Evolutionary conservation across 2,888 invertebrate species (phyloP).

Genomic region (Yponomeuta sedellus): DNA sequence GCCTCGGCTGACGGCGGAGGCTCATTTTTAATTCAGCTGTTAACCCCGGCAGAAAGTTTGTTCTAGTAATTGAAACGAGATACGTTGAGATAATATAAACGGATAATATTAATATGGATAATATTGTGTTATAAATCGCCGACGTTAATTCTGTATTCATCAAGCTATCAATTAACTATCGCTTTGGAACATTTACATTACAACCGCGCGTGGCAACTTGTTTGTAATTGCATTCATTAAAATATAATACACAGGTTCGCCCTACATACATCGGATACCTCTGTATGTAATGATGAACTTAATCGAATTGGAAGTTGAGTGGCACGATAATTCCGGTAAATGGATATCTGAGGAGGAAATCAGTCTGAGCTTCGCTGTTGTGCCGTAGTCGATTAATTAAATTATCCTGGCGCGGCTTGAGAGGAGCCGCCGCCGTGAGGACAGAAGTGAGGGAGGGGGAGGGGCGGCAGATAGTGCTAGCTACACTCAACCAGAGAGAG

Average conservation of each 20-base stretch:
- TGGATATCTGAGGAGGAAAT: conserved; percentile 67
- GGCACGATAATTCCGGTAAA: conserved; percentile 62
- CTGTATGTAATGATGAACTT: conserved; percentile 39
- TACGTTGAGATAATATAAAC: background rate
- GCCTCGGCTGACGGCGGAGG: background rate
- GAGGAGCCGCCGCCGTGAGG: conserved; percentile 23
- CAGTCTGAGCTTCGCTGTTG: conserved; percentile 54
- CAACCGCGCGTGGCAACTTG: conserved; percentile 9
- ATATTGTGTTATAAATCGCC: conserved; percentile 8
- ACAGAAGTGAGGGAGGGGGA: conserved; percentile 22
- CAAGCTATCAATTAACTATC: conserved; percentile 17
- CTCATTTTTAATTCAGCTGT: conserved; percentile 7
- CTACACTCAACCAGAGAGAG: conserved; percentile 53
- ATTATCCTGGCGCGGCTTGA: conserved; percentile 57
- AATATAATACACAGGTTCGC: no score
- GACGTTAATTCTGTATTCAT: conserved; percentile 16
- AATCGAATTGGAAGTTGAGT: conserved; percentile 58
- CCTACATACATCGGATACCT: conserved; percentile 28
- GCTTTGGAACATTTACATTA: conserved; percentile 14
- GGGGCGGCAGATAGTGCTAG: conserved; percentile 36
- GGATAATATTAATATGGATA: no score
- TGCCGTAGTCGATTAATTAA: conserved; percentile 66
- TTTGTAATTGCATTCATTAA: conserved; percentile 21
- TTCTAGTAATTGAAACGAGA: conserved; percentile 15
- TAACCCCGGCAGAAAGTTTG: conserved; percentile 11